Conservation (phyloP, 2,888 invertebrate species). For the Syritta pipiens region DNA sequence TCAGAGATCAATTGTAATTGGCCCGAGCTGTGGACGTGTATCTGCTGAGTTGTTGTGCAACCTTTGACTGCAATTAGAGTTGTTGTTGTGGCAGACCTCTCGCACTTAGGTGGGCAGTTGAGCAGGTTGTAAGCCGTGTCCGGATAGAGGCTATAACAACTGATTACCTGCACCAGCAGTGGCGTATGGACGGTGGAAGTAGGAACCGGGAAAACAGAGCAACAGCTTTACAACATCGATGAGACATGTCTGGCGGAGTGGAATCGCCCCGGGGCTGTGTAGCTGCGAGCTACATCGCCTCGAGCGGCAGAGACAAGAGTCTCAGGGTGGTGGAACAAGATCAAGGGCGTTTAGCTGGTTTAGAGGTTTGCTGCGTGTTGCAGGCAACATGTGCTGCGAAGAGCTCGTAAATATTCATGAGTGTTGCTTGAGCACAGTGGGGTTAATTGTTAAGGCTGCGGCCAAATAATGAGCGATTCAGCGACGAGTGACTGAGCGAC, state of each 20-base stretch:
- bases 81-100: not conserved
- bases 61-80: conserved; percentile 16
- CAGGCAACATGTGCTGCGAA: too few species aligned
- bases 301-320: too few species aligned
- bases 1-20: conserved; percentile 51
- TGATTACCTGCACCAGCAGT: conserved; percentile 23
- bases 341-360: conserved; percentile 27
- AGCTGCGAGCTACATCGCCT: conserved; percentile 1
- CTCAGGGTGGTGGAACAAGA: not conserved
- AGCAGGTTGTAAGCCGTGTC: conserved; percentile 4
- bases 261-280: not conserved
- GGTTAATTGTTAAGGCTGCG: too few species aligned
- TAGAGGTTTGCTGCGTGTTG: too few species aligned
- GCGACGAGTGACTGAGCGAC: too few species aligned
- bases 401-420: too few species aligned
- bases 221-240: conserved; percentile 2
- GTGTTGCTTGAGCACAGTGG: too few species aligned
- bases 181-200: not conserved
- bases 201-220: not conserved
- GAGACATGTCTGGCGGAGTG: not conserved
- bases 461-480: too few species aligned
- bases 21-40: conserved; percentile 5
- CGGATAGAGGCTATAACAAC: conserved; percentile 23
- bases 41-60: conserved; percentile 7
- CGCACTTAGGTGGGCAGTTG: not conserved